Evolutionary conservation across 2,113 vertebrate genomes (phyloP).

Genomic region (Protobothrops mucrosquamatus): DNA sequence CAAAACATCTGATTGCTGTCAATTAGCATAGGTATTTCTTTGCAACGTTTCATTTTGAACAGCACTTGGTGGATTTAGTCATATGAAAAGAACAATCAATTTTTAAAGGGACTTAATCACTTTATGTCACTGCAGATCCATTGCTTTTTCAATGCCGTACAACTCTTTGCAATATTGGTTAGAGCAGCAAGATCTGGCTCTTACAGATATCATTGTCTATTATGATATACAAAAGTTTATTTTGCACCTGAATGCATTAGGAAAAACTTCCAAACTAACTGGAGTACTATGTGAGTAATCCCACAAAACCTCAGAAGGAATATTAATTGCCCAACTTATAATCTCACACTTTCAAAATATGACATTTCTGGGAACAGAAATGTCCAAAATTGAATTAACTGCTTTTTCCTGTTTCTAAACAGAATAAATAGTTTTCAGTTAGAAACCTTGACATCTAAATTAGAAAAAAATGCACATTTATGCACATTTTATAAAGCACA

Average conservation of each 20-base stretch:
- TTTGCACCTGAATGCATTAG: background rate
- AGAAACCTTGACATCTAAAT: conserved; percentile 38
- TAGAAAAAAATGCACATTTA: conserved; percentile 1
- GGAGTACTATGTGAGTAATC: conserved; percentile 6
- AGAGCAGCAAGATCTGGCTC: background rate
- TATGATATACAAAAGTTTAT: background rate
- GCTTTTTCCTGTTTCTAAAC: conserved; percentile 39
- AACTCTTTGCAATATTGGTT: background rate
- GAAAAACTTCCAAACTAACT: conserved; percentile 28
- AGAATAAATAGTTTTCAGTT: conserved; percentile 46
- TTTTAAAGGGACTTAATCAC: background rate
- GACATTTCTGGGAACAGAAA: conserved; percentile 33
- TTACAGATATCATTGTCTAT: background rate
- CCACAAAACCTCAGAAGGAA: conserved; percentile 26
- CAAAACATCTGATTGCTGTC: background rate
- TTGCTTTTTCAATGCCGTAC: background rate
- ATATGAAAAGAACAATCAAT: background rate
- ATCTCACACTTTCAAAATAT: conserved; percentile 35
- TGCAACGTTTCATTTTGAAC: background rate
- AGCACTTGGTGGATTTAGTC: background rate
- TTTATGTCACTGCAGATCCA: background rate
- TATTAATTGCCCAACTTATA: conserved; percentile 33
- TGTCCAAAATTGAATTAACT: conserved; percentile 51
- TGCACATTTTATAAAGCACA: conserved; percentile 25
- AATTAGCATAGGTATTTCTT: background rate